A percentile compares a stretch with the other conserved stretches of the same genome.
These are phyloP conservation scores for Athalia rosae DNA, from an alignment of 2,888 invertebrate species.

Conservation along the genomic window DNA sequence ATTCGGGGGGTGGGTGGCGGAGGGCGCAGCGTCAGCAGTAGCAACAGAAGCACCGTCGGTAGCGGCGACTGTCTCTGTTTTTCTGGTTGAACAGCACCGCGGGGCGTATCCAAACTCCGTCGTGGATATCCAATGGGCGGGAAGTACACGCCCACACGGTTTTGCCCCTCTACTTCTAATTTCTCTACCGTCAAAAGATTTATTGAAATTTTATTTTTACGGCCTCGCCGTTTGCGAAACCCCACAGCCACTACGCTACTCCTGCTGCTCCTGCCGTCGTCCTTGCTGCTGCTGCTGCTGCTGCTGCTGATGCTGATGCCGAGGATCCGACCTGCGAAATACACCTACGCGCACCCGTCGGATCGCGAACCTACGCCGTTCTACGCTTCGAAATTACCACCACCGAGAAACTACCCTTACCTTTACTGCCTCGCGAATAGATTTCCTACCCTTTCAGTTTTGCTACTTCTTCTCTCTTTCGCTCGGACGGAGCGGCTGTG, in stretches of 20 bases:
- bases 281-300: slow-evolving; percentile 13
- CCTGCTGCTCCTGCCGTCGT: slow-evolving; percentile 18
- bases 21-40: no score
- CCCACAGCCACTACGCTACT: slow-evolving; percentile 20
- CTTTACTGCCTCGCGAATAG: no score
- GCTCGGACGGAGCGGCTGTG: no score
- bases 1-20: no score
- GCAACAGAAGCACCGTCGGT: no score
- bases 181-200: slow-evolving; percentile 67
- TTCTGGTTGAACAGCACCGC: slow-evolving; percentile 56
- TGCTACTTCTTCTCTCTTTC: slow-evolving; percentile 48
- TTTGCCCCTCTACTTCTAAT: slow-evolving; percentile 62
- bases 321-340: no score
- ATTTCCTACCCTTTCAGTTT: slow-evolving; percentile 15
- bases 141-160: slow-evolving; percentile 64
- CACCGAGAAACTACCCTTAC: no score
- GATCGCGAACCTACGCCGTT: no score
- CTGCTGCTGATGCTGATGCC: no score
- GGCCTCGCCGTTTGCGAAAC: slow-evolving; percentile 63
- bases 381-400: no score
- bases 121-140: slow-evolving; percentile 65
- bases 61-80: slow-evolving; percentile 57
- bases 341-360: no score
- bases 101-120: slow-evolving; percentile 65
- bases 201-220: slow-evolving; percentile 75